A percentile compares a stretch with the other conserved stretches of the same genome.
phyloP scores from a whole-genome alignment of 64 coral and sea anemone species.

The Actinia tenebrosa region DNA sequence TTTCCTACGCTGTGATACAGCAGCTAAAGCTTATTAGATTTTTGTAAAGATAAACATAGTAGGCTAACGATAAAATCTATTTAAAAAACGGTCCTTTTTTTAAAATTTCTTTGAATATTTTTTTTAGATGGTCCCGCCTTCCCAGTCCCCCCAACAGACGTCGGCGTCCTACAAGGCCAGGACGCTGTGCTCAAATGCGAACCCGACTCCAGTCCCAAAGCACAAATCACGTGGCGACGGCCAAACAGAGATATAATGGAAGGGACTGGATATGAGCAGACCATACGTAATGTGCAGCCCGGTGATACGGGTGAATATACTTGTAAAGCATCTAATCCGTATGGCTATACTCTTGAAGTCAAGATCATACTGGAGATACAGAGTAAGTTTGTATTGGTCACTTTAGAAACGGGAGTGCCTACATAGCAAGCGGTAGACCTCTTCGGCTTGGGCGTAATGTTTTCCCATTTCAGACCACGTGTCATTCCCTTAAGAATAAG shows the following conservation, averaged over 20 bases:
- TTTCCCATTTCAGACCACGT: too few species aligned
- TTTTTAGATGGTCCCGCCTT: slow-evolving; percentile 63
- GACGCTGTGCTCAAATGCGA: slow-evolving; percentile 69
- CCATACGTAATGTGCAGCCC: slow-evolving; percentile 32
- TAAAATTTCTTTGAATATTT: too few species aligned
- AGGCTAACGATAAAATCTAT: too few species aligned
- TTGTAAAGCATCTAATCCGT: slow-evolving; percentile 45
- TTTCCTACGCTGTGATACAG: too few species aligned
- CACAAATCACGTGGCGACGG: slow-evolving; percentile 64
- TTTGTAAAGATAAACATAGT: too few species aligned
- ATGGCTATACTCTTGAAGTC: slow-evolving; percentile 31
- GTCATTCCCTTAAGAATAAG: too few species aligned
- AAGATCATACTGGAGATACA: slow-evolving; percentile 59
- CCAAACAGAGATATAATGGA: slow-evolving; percentile 49
- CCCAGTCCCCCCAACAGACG: slow-evolving; percentile 46
- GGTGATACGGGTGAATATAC: slow-evolving; percentile 44
- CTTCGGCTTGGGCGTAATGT: too few species aligned
- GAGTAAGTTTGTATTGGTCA: slow-evolving; percentile 34
- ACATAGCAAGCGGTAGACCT: too few species aligned
- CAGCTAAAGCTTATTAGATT: too few species aligned
- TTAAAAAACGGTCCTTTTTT: too few species aligned
- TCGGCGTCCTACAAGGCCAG: slow-evolving; percentile 66
- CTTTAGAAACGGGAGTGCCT: too few species aligned
- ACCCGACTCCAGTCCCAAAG: slow-evolving; percentile 78
- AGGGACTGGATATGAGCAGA: slow-evolving; percentile 43